Base-by-base conservation (phyloP, 2,888 invertebrate genomes). In the Dynastes grantii region DNA sequence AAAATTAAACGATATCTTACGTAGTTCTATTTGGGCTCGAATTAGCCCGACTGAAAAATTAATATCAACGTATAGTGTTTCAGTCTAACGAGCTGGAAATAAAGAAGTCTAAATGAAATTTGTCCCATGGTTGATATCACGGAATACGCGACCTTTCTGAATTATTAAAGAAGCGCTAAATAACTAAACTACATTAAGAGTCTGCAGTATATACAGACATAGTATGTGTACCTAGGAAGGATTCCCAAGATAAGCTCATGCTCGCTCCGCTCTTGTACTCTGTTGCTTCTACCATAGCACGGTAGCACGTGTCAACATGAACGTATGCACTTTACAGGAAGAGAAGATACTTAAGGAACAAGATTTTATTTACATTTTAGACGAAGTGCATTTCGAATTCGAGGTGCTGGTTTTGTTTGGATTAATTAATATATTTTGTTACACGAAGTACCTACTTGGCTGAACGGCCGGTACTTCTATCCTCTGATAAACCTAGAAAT, bases 141-240 rank as follows among this genome's bases (percentile, higher is more conserved):
- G n/a, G 29, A n/a, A 27, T 63, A 63, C 32, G 29, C 29, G 63
- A 37, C 32, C 37, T 53, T 53, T n/a, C 11, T 63, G 32, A 27
- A 63, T 63, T 32, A 63, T 63, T 63, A 32, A 63, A 11, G 5
- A 32, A 2, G 4, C 22, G 27, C 63, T 63, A 63, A 63, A 63
- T 63, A 63, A 63, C 63, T 63, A 63, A 63, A 63, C 63, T 63
- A 29, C 63, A 63, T 63, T 63, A 63, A 63, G 37, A 53, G 45
- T 45, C 45, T 53, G n/a, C 13, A 2, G 53, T 53, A 53, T 53
- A 53, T 45, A 45, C 45, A 45, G 9, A 45, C 1, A 8, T 45
- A 45, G 32, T 45, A 45, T 8, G 11, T 45, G 22, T 16, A 29
- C 5, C 22, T 22, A 13, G 29, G 63, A 63, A 13, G 63, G 32